These are phyloP conservation scores for Neocrepidodera transversa DNA, from an alignment of 2,888 invertebrate genomes.

Conservation along the genomic window DNA sequence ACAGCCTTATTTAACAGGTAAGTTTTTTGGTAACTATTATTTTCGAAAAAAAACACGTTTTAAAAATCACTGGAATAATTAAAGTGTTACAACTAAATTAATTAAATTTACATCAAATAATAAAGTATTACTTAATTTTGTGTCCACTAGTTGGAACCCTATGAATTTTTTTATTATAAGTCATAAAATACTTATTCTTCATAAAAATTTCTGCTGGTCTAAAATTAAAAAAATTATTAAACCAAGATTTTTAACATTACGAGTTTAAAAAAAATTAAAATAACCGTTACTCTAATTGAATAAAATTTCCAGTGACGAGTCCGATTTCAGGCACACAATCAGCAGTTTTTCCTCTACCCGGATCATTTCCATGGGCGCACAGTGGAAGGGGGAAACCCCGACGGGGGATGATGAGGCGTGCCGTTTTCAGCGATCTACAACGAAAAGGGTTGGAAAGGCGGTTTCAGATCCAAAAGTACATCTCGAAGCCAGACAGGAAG, in stretches of 20 bases:
- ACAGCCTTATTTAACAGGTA: constrained; percentile 84
- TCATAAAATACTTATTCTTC: too few relatives aligned
- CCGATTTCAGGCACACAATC: constrained; percentile 62
- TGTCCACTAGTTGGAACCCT: not conserved
- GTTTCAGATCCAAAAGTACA: constrained; percentile 97
- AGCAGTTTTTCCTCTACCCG: constrained; percentile 61
- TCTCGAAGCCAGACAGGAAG: constrained; percentile 97
- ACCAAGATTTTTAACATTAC: too few relatives aligned
- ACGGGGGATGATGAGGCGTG: constrained; percentile 95
- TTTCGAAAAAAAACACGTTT: not conserved
- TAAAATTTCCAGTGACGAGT: not conserved
- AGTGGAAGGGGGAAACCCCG: constrained; percentile 92
- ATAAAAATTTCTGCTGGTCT: too few relatives aligned
- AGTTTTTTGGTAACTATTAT: constrained; percentile 1
- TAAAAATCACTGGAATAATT: too few relatives aligned
- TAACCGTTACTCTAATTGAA: not conserved
- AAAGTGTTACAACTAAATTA: too few relatives aligned
- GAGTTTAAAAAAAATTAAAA: too few relatives aligned
- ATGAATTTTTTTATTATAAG: too few relatives aligned
- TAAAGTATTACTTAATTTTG: too few relatives aligned
- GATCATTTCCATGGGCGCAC: constrained; percentile 86
- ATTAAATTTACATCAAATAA: not conserved
- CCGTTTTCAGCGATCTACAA: constrained; percentile 93
- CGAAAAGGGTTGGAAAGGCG: constrained; percentile 94
- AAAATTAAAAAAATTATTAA: too few relatives aligned